Evolutionary conservation across 2,797 vertebrate species (phyloP).

Genomic region (Orientallactaga sibirica): DNA sequence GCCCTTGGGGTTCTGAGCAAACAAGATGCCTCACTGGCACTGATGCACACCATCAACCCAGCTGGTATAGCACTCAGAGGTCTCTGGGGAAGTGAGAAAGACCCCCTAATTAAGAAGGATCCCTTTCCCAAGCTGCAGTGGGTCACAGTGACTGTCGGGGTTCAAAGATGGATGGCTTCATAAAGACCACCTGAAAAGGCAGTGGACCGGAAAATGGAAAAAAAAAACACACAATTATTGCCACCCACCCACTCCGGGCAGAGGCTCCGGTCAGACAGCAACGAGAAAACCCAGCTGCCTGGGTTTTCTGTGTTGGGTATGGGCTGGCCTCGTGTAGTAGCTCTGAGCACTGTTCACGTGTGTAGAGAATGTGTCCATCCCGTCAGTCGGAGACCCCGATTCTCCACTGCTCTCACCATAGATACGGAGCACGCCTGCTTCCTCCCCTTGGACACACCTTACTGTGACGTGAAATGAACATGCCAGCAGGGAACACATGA

Average conservation of each 20-base stretch:
- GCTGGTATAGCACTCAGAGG: constrained; percentile 70
- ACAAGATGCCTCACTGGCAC: constrained; percentile 34
- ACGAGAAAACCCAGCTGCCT: not conserved
- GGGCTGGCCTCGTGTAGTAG: not conserved
- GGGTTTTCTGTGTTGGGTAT: not conserved
- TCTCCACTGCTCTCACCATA: no score
- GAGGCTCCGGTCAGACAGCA: not conserved
- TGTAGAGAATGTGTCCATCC: not conserved
- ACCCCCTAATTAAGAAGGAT: constrained; percentile 82
- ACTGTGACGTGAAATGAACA: no score
- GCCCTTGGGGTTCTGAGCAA: constrained; percentile 33
- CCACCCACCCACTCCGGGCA: not conserved
- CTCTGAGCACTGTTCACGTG: not conserved
- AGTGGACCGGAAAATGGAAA: constrained; percentile 64
- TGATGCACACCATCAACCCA: constrained; percentile 44
- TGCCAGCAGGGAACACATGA: no score
- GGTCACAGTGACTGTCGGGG: constrained; percentile 80
- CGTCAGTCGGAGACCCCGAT: not conserved
- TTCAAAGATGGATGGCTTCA: constrained; percentile 76
- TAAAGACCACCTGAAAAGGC: constrained; percentile 82
- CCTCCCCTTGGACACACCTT: no score
- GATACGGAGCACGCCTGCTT: no score
- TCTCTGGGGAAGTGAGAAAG: constrained; percentile 78
- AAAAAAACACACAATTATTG: not conserved
- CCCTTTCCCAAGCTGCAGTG: constrained; percentile 70